Base-by-base conservation (phyloP, 2,113 vertebrate species). In the Petromus typicus region DNA sequence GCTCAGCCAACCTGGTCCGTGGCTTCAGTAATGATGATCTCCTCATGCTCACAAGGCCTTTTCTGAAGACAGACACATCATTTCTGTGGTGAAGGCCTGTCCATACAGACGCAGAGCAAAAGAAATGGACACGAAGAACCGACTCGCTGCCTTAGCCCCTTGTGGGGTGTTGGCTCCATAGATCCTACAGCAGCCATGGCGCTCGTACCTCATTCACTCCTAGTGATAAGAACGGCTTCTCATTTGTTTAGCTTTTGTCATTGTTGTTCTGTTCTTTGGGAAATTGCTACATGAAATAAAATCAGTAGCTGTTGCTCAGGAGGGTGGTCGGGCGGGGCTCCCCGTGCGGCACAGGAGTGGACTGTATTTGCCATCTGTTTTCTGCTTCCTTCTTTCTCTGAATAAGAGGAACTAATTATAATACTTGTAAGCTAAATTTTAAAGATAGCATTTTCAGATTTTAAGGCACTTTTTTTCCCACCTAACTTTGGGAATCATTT, bases 351-450 rank as follows among this genome's bases (percentile, higher is more conserved):
- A 69, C 11, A 61, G 69, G 37, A 27, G 37, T 82, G 90, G 12
- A 87, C 0, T 69, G 1, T 4, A 76, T 59, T 90, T 67, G 14
- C 64, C 61, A 82, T 88, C 59, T 81, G 69, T 7, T 89, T 22
- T 0, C 11, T 45, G 59, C 1, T 20, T 79, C 43, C 1, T 85
- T 86, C 93, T 71, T 30, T n/a, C 22, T 84, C 7, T 40, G 20
- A 78, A 37, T 63, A 86, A 22, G 43, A 73, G 4, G 10, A 93
- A 80, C 3, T 20, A 61, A 12, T 91, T 89, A 1, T 73, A 85
- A 95, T 59, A 76, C 17, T 43, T 73, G 6, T 14, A 89, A 12
- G 17, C 51, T 94, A 84, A 88, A 69, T 69, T 84, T 92, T 89
- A 27, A 92, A 82, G 73, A 83, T 54, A 79, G 3, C 0, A 88